A percentile compares a stretch with the other conserved stretches of the same genome.
Conservation (phyloP, 2,113 vertebrate species). For the Sorex araneus region DNA sequence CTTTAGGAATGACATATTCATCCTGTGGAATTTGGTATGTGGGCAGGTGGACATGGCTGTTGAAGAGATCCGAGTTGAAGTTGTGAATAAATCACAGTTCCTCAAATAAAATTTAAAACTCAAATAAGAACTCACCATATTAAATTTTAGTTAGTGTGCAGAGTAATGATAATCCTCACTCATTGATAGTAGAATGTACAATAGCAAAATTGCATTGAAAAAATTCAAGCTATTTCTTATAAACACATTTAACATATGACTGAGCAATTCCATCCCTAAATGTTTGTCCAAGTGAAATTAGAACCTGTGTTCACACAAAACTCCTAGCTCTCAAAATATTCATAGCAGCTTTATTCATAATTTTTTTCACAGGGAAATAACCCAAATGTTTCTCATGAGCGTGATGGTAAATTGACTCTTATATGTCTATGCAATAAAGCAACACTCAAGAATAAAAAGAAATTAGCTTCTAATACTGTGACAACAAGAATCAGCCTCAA, state of each 20-base stretch:
- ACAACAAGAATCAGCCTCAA: background rate
- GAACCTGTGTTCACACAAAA: constrained; percentile 54
- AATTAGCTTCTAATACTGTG: constrained; percentile 17
- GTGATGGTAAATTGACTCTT: constrained; percentile 14
- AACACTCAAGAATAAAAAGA: constrained; percentile 14
- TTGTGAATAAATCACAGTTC: too few relatives aligned
- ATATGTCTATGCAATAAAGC: background rate
- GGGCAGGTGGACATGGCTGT: too few relatives aligned
- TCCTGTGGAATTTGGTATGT: too few relatives aligned
- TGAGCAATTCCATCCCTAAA: constrained; percentile 14
- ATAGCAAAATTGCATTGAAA: background rate
- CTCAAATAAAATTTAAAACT: too few relatives aligned
- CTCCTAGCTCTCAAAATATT: constrained; percentile 35
- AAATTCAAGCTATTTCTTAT: constrained; percentile 54
- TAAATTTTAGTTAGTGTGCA: background rate
- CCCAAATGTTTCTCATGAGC: background rate
- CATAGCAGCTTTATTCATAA: constrained; percentile 47
- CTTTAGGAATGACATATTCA: too few relatives aligned
- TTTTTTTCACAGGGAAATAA: constrained; percentile 26
- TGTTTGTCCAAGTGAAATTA: constrained; percentile 56
- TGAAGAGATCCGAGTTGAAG: too few relatives aligned
- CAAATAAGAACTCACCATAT: background rate
- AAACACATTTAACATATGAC: constrained; percentile 20
- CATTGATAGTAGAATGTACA: constrained; percentile 28
- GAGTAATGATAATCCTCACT: constrained; percentile 41